Percentiles rank a stretch among this genome's conserved stretches.
These are phyloP conservation scores for Cheilosia soror DNA, from an alignment of 2,888 invertebrate genomes.

Conservation along the genomic window DNA sequence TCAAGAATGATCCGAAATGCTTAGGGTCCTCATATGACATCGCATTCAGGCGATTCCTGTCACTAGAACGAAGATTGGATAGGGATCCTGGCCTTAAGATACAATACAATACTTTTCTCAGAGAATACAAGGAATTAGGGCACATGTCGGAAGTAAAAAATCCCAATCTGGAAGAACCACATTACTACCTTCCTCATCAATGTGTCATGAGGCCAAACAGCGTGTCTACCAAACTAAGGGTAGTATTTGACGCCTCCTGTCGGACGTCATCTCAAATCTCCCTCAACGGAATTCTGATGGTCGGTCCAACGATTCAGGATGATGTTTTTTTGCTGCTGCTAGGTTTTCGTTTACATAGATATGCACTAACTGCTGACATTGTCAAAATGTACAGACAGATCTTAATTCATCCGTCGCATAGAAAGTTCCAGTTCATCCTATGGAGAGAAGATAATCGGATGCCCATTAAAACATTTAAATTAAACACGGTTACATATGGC, in stretches of 20 bases:
- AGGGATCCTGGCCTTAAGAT: too few species aligned
- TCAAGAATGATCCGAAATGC: too few species aligned
- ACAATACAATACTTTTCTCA: too few species aligned
- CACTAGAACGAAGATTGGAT: too few species aligned
- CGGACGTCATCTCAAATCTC: conserved; percentile 53
- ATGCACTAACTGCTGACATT: conserved; percentile 34
- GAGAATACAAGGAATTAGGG: too few species aligned
- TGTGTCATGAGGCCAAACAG: conserved; percentile 27
- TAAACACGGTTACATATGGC: neutral
- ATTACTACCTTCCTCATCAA: conserved; percentile 9
- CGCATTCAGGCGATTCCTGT: too few species aligned
- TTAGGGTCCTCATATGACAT: too few species aligned
- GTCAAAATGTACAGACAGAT: conserved; percentile 63
- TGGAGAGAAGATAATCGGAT: neutral
- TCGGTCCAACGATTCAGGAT: conserved; percentile 58
- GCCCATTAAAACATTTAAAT: neutral
- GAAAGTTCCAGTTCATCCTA: conserved; percentile 32
- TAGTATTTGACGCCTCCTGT: conserved; percentile 17
- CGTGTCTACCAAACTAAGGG: conserved; percentile 43
- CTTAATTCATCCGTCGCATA: conserved; percentile 39
- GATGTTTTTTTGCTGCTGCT: conserved; percentile 45
- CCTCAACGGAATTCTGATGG: conserved; percentile 65
- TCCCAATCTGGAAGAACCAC: too few species aligned
- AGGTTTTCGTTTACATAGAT: conserved; percentile 49
- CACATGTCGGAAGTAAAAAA: too few species aligned